Evolutionary conservation across 2,797 vertebrate species (phyloP), one percentile per base, ranked within the genome.

Genomic region (Ataeniobius toweri): DNA sequence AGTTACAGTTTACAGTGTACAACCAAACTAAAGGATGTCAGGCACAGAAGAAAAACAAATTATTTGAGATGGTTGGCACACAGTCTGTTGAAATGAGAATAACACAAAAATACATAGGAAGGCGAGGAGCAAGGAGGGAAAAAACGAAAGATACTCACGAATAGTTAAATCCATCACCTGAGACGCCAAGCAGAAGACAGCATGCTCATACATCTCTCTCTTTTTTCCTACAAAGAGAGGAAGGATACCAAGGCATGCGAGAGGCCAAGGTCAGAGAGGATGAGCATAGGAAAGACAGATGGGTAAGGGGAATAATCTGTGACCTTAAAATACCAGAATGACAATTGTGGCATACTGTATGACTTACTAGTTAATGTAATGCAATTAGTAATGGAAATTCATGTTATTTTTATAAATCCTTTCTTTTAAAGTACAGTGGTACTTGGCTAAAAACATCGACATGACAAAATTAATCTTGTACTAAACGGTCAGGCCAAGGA

Each of bases 111-210:
- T 94, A 92, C 94, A 95, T 92, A 93, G 94, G 80, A 46, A 18
- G 24, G 56, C 44, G 26, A 16, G 70, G 94, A 78, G 69, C 93
- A 94, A 93, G 94, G 95, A 94, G 92, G 94, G 96, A 96, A 95
- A 95, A 96, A 95, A 96, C 95, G 96, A 95, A 96, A 96, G 95
- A 97, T 99, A 99, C 98, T 99, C 98, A 99, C 98, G 98, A 98
- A 99, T 99, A 96, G 98, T 99, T 99, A 99, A 99, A 99, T 99
- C 98, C 98, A 99, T 99, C 97, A 99, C 98, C 98, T 99, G 98
- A 97, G 98, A 99, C 96, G 98, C 98, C 98, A 99, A 99, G 98
- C 98, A 99, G 98, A 99, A 99, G 98, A 99, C 97, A 96, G 98
- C 98, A 96, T 99, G 98, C 95, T 99, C 98, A 97, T 98, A 99